Conservation (phyloP, 1,140 invertebrate genomes). For the Drosophila pseudoobscura region DNA sequence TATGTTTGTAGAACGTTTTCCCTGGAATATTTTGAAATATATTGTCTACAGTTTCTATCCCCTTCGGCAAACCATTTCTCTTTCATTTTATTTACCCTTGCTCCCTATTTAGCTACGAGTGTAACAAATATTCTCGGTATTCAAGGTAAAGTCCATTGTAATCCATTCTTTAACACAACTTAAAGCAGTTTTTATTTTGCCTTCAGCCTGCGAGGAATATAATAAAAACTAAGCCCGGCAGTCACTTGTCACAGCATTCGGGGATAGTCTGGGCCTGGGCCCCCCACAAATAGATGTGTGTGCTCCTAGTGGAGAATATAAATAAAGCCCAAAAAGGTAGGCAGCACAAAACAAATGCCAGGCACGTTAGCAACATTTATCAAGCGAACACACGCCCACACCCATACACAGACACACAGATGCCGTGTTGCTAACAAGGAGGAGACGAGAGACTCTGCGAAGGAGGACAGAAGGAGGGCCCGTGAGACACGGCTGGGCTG, state of each 20-base stretch:
- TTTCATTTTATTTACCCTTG: too few species aligned
- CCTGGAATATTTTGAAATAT: not conserved
- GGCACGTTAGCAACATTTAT: conserved; percentile 73
- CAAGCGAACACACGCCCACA: conserved; percentile 35
- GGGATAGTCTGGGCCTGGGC: not conserved
- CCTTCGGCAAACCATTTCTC: too few species aligned
- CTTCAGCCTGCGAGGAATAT: not conserved
- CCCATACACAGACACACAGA: conserved; percentile 10
- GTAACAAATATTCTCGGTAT: not conserved
- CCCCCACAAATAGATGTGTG: conserved; percentile 23
- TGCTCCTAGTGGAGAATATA: conserved; percentile 15
- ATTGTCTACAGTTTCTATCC: not conserved
- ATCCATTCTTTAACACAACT: conserved; percentile 6
- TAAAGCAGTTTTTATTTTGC: conserved; percentile 11
- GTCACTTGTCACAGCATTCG: conserved; percentile 46
- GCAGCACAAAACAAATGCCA: conserved; percentile 57
- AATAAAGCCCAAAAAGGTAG: conserved; percentile 44
- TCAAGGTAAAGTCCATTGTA: not conserved
- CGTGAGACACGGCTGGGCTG: conserved; percentile 4
- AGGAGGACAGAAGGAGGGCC: conserved; percentile 22
- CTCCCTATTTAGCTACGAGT: not conserved
- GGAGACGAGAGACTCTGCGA: conserved; percentile 7
- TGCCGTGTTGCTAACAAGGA: conserved; percentile 52
- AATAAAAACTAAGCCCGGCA: conserved; percentile 23
- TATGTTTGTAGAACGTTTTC: too few species aligned